Conservation (phyloP, 2,888 invertebrate genomes). For the Drosophila acutilabella region DNA sequence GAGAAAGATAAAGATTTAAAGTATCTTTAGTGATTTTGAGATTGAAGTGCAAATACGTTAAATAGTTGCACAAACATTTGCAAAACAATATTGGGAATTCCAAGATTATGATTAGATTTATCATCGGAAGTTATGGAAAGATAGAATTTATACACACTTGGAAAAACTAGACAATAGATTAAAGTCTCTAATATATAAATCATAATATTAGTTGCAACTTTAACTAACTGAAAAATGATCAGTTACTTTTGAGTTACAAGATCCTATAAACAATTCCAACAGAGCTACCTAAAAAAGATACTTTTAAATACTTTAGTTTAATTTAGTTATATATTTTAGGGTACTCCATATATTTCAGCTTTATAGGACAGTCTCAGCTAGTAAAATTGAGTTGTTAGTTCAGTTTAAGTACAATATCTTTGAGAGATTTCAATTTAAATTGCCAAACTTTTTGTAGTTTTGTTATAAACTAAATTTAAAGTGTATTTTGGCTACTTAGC, state of each 20-base stretch:
- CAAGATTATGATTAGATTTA: background rate
- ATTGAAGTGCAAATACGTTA: background rate
- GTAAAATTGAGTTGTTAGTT: constrained; percentile 12
- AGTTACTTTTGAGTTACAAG: background rate
- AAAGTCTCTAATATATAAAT: no score
- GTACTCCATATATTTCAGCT: constrained; percentile 4
- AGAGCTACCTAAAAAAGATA: background rate
- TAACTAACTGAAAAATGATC: background rate
- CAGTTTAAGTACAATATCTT: background rate
- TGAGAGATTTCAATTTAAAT: background rate
- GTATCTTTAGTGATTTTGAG: background rate
- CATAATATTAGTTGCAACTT: no score
- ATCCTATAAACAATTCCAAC: background rate
- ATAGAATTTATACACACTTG: no score
- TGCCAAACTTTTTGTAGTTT: background rate
- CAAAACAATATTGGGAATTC: background rate
- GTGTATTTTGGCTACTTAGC: constrained; percentile 14
- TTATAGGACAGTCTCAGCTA: background rate
- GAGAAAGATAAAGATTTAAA: background rate
- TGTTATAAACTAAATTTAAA: constrained; percentile 33
- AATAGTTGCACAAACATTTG: background rate
- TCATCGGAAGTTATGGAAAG: background rate
- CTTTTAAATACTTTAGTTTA: background rate
- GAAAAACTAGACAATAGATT: no score
- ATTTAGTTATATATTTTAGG: no score